These are phyloP conservation scores for Adelphocoris suturalis DNA, from an alignment of 2,888 invertebrate genomes.

Conservation along the genomic window DNA sequence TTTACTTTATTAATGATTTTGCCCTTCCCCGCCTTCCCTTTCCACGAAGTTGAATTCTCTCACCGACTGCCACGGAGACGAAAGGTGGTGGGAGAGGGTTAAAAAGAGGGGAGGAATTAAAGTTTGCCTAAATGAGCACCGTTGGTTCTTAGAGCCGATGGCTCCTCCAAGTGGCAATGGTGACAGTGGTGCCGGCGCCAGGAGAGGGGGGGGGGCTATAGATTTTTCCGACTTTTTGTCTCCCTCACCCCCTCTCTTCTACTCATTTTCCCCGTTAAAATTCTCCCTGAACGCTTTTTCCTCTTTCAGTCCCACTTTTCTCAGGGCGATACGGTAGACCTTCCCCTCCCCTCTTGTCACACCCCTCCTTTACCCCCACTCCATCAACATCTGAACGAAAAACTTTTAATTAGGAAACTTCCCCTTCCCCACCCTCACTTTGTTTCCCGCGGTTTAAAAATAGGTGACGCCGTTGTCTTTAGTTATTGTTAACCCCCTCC, in stretches of 20 bases:
- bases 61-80: slow-evolving; percentile 21
- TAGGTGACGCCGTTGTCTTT: slow-evolving; percentile 56
- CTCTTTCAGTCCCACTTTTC: slow-evolving; percentile 25
- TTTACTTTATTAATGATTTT: slow-evolving; percentile 72
- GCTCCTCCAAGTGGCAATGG: slow-evolving; percentile 23
- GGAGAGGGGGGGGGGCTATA: slow-evolving; percentile 4
- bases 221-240: slow-evolving; percentile 62
- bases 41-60: slow-evolving; percentile 63
- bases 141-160: slow-evolving; percentile 30
- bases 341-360: not conserved
- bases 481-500: slow-evolving; percentile 38
- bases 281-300: slow-evolving; percentile 12
- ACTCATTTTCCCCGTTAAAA: not conserved
- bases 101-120: slow-evolving; percentile 60
- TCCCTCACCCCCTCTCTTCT: not conserved
- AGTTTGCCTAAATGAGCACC: slow-evolving; percentile 56
- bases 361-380: slow-evolving; percentile 12
- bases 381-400: slow-evolving; percentile 49
- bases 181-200: slow-evolving; percentile 18
- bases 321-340: not conserved
- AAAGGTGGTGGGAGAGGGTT: not conserved
- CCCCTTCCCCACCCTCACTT: slow-evolving; percentile 13
- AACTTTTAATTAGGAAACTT: slow-evolving; percentile 71
- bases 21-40: slow-evolving; percentile 11
- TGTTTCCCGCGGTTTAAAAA: slow-evolving; percentile 62